phyloP scores from a whole-genome alignment of 2,797 vertebrate genomes.

The Siniperca obscura region DNA sequence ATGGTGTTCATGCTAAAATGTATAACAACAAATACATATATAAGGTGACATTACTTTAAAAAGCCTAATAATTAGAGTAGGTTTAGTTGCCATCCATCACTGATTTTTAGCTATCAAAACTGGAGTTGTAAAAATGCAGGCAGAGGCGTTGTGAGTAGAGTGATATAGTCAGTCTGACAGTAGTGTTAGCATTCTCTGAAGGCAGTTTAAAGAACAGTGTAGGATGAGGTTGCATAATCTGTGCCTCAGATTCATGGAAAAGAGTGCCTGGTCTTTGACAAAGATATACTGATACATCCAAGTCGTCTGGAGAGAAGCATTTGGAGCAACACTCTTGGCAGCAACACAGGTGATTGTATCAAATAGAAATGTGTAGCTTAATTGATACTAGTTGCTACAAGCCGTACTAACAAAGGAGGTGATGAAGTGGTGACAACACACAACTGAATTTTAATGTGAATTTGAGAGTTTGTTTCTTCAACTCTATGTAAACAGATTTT shows the following conservation, averaged over 20 bases:
- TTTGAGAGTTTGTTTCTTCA: conserved; percentile 22
- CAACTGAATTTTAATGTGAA: conserved; percentile 25
- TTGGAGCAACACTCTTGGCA: conserved; percentile 70
- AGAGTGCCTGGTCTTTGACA: conserved; percentile 68
- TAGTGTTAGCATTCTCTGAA: conserved; percentile 65
- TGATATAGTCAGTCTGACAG: conserved; percentile 69
- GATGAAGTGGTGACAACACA: conserved; percentile 50
- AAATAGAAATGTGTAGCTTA: conserved; percentile 72
- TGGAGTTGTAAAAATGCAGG: conserved; percentile 55
- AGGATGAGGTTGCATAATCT: conserved; percentile 81
- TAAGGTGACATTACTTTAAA: conserved; percentile 11
- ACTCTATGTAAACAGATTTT: background rate
- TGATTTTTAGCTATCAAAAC: conserved; percentile 62
- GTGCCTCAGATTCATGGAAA: conserved; percentile 73
- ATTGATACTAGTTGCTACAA: conserved; percentile 76
- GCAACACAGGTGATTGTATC: conserved; percentile 54
- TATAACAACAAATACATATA: background rate
- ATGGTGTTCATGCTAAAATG: background rate
- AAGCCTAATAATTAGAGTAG: conserved; percentile 10
- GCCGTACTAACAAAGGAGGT: conserved; percentile 38
- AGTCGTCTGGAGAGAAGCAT: conserved; percentile 65
- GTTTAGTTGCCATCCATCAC: conserved; percentile 22
- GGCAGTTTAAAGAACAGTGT: conserved; percentile 68
- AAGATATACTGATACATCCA: conserved; percentile 68
- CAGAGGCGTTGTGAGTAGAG: conserved; percentile 49